Conservation (phyloP, 2,888 invertebrate genomes). For the Sycophila texana region DNA sequence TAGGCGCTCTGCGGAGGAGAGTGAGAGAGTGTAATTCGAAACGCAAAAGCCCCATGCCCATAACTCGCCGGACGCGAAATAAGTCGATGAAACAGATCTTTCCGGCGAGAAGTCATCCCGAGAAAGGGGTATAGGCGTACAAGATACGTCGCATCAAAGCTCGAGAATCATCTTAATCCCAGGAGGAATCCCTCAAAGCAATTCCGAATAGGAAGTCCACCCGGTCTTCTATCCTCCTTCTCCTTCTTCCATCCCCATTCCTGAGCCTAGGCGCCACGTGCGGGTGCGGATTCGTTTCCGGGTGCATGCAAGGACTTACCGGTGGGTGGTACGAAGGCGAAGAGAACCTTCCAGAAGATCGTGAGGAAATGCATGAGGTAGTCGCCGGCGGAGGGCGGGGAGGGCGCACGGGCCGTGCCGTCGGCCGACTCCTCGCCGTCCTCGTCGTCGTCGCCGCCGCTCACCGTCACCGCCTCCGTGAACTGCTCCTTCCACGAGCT, state of each 20-base stretch:
- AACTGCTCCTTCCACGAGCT: conserved; percentile 99
- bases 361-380: conserved; percentile 97
- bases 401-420: conserved; percentile 76
- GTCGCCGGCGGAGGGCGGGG: conserved; percentile 89
- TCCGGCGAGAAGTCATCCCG: not conserved
- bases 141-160: not conserved
- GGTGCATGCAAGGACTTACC: conserved; percentile 78
- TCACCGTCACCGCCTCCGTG: conserved; percentile 95
- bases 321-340: conserved; percentile 98
- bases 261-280: not conserved
- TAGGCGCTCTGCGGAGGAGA: no score
- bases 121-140: not conserved
- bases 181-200: not conserved
- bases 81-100: not conserved
- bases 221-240: no score
- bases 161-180: not conserved
- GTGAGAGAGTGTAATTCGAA: not conserved
- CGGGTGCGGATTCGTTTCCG: not conserved
- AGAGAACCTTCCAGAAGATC: conserved; percentile 98
- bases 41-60: not conserved
- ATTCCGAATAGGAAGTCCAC: not conserved
- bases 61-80: not conserved
- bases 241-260: not conserved
- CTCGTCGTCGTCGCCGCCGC: conserved; percentile 85
- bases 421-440: conserved; percentile 76